A percentile compares a stretch with the other conserved stretches of the same genome.
Conservation (phyloP, 2,113 vertebrate genomes). For the Desmodus rotundus region DNA sequence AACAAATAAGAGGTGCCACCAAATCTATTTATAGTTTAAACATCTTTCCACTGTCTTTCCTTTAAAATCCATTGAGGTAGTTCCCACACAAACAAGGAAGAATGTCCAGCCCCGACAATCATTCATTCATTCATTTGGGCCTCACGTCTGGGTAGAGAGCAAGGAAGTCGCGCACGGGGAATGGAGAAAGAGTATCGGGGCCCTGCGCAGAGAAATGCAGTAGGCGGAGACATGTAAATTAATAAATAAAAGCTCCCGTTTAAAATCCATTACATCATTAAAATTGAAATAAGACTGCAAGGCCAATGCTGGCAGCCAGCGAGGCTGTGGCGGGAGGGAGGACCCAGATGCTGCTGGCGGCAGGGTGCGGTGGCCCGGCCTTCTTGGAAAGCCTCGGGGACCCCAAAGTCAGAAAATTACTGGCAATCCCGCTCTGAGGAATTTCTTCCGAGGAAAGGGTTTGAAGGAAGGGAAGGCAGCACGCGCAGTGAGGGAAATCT, state of each 20-base stretch:
- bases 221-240: neutral
- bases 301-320: neutral
- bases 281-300: neutral
- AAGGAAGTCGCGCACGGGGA: neutral
- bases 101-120: neutral
- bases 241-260: neutral
- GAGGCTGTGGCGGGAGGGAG: neutral
- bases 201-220: neutral
- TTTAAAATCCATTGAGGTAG: slow-evolving; percentile 6
- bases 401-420: neutral
- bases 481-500: neutral
- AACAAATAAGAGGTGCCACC: slow-evolving; percentile 50
- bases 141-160: neutral
- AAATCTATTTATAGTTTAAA: slow-evolving; percentile 56
- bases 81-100: slow-evolving; percentile 24
- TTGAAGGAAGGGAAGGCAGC: neutral
- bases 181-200: neutral
- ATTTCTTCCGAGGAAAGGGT: neutral
- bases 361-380: neutral
- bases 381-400: neutral
- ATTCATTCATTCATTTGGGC: neutral
- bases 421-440: neutral
- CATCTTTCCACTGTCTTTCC: slow-evolving; percentile 36
- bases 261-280: slow-evolving; percentile 23
- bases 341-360: neutral